A percentile compares a stretch with the other conserved stretches of the same genome.
Evolutionary conservation across 1,140 invertebrate genomes (phyloP).

Genomic region (Habropoda laboriosa): DNA sequence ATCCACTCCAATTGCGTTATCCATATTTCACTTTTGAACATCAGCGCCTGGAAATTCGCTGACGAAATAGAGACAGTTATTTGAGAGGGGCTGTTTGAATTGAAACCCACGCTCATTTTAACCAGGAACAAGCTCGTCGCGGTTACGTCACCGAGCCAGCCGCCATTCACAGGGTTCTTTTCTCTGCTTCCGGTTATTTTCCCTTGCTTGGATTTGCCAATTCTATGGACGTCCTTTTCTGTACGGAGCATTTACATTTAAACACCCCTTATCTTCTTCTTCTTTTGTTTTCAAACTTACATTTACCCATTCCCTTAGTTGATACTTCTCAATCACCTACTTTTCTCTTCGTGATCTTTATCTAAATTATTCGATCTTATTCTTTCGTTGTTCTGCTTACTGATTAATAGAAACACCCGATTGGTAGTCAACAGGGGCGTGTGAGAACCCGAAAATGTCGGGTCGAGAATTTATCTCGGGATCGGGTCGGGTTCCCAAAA

Average conservation of each 20-base stretch:
- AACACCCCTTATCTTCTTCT: not conserved
- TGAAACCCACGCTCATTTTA: not conserved
- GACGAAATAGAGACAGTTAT: constrained; percentile 1
- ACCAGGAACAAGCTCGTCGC: not conserved
- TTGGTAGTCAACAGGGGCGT: too few species aligned
- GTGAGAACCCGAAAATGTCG: too few species aligned
- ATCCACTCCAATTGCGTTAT: not conserved
- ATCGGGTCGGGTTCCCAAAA: too few species aligned
- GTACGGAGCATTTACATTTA: not conserved
- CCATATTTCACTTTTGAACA: not conserved
- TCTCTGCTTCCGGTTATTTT: not conserved
- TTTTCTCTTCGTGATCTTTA: too few species aligned
- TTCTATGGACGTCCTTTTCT: not conserved
- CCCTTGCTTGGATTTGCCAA: not conserved
- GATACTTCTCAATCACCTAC: not conserved
- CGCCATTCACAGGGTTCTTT: not conserved
- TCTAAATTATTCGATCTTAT: too few species aligned
- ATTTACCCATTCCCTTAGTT: not conserved
- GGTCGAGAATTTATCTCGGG: too few species aligned
- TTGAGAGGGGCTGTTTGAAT: not conserved
- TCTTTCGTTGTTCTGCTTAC: too few species aligned
- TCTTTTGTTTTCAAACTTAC: not conserved
- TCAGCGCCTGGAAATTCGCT: not conserved
- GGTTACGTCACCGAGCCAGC: not conserved
- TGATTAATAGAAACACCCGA: too few species aligned